Conservation (phyloP, 1,140 invertebrate species). For the Papilio helenus region DNA sequence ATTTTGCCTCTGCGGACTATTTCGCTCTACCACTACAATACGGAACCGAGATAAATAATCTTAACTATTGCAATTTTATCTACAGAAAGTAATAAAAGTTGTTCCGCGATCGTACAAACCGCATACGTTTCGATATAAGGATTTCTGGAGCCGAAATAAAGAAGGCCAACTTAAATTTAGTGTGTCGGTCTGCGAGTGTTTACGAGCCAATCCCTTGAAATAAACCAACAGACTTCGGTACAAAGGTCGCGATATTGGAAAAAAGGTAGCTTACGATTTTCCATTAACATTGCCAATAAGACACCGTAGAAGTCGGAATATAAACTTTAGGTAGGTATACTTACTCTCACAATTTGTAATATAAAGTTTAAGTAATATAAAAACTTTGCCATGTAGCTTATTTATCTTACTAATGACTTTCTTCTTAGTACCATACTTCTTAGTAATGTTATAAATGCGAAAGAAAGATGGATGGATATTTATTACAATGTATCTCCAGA, state of each 20-base stretch:
- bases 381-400: too few species aligned
- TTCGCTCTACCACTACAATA: slow-evolving; percentile 6
- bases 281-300: slow-evolving; percentile 41
- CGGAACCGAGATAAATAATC: slow-evolving; percentile 6
- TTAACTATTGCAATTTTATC: slow-evolving; percentile 36
- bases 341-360: background rate
- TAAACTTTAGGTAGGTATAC: background rate
- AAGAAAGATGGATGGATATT: too few species aligned
- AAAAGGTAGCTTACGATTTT: slow-evolving; percentile 62
- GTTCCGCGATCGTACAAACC: slow-evolving; percentile 23
- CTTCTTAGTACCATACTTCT: too few species aligned
- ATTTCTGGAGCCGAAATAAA: slow-evolving; percentile 71
- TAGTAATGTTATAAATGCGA: too few species aligned
- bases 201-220: slow-evolving; percentile 74
- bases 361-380: too few species aligned
- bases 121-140: slow-evolving; percentile 51
- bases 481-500: too few species aligned
- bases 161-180: slow-evolving; percentile 74
- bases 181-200: slow-evolving; percentile 76
- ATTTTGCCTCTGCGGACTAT: slow-evolving; percentile 45
- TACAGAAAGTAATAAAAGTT: slow-evolving; percentile 32
- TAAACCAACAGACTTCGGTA: slow-evolving; percentile 72
- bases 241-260: slow-evolving; percentile 68
- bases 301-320: background rate
- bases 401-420: too few species aligned